Evolutionary conservation across 2,797 vertebrate genomes (phyloP), one percentile per base, ranked within the genome.

Genomic region (Mionectes olivaceus): DNA sequence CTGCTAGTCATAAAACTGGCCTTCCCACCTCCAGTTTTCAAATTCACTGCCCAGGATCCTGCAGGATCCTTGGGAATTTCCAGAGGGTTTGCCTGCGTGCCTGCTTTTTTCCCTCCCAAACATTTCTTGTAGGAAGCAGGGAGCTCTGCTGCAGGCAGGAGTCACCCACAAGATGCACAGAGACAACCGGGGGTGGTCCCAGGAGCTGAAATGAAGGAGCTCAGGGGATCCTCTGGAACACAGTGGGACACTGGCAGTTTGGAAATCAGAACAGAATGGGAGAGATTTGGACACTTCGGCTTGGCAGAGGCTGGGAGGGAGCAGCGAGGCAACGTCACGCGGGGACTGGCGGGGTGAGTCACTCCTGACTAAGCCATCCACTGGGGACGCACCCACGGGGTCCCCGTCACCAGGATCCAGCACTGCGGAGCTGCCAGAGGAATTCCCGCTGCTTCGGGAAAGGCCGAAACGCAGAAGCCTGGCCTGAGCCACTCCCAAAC

Each of bases 281-380:
- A 56, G 11, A 79, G 56, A 63, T 28, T 30, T 3, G 10, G 89
- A 80, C 1, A 10, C 55, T 87, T 75, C 2, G 19, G 33, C 82
- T 94, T 7, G 33, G 68, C 83, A 80, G 59, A 30, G 80, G 44
- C 74, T 92, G 89, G 44, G 77, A 92, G 78, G 75, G 87, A 90
- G 63, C 87, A 86, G 83, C 0, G 0, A 88, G 65, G 79, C 2
- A 35, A 59, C 23, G 10, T 85, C 91, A 94, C 1, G 9, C 1
- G 3, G 90, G 65, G 81, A 90, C 43, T 10, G 12, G 47, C 0
- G 8, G 30, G 13, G 64, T 93, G 94, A 96, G 67, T 94, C 93
- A 96, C 39, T 90, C 9, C 56, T 93, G 90, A 95, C 83, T 91
- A 83, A 94, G 52, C 74, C 71, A 74, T 74, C 57, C 61, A 6